Base-by-base conservation (phyloP, 2,113 vertebrate genomes). In the Malurus cyaneus region DNA sequence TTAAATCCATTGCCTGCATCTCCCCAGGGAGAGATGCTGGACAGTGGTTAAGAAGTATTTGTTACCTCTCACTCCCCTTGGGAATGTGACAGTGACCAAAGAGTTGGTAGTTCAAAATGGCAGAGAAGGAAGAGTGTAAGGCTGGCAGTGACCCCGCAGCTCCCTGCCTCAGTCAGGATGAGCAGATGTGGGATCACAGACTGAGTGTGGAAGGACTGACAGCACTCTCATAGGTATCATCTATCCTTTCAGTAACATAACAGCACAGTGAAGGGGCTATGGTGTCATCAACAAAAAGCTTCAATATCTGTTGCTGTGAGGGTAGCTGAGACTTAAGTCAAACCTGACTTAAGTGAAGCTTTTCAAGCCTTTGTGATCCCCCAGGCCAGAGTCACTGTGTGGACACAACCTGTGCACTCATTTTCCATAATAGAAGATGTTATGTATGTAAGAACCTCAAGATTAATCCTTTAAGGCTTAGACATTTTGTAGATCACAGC, bases 211-310 rank as follows among this genome's bases (percentile, higher is more conserved):
- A 54, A 74, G 32, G n/a, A 42, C 25, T n/a, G 15, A 7, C 31
- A 61, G 21, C 31, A 32, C 20, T 64, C 50, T 29, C 20, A 5
- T 4, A 0, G 20, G 8, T 28, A 18, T 12, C 0, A 0, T 14
- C 39, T 47, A 5, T 24, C 5, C 50, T 31, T 66, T 36, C 73
- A 59, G 31, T 2, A 54, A 11, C 5, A 13, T 10, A 23, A 18
- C 28, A 47, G 14, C 1, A 1, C 34, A 36, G 14, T 13, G 18
- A 71, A n/a, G 12, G 26, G 26, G 5, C 7, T 7, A 9, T 31
- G 25, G 32, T 13, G 73, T 36, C 56, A 47, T 21, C 26, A 17
- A 29, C 18, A 52, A 47, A 79, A 32, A 47, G 12, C 32, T 39
- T 4, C 36, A 73, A 3, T 8, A 19, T 7, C 12, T 67, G 29